phyloP scores from a whole-genome alignment of 1,140 invertebrate genomes.

The Zaprionus nigranus region DNA sequence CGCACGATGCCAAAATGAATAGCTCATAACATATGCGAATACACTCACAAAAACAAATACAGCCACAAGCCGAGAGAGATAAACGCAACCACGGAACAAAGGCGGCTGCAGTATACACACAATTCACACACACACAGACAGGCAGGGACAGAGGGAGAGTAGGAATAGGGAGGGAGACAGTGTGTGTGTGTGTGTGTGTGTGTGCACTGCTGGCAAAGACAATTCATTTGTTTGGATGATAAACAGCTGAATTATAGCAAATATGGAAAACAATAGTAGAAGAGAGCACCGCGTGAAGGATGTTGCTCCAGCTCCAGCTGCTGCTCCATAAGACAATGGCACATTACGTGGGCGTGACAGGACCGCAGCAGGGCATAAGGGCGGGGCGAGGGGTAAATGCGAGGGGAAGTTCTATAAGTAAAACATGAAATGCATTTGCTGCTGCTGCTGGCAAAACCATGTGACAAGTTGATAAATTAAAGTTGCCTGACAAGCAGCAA shows the following conservation, averaged over 20 bases:
- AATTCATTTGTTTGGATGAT: constrained; percentile 71
- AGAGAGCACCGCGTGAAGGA: constrained; percentile 33
- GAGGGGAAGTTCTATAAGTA: constrained; percentile 26
- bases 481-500: constrained; percentile 42
- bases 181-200: not conserved
- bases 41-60: constrained; percentile 39
- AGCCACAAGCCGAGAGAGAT: constrained; percentile 28
- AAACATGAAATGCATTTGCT: constrained; percentile 44
- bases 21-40: constrained; percentile 66
- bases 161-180: not conserved
- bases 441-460: constrained; percentile 42
- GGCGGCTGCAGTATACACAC: constrained; percentile 24
- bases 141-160: constrained; percentile 10
- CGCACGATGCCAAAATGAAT: constrained; percentile 63
- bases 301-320: constrained; percentile 23
- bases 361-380: not conserved
- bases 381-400: not conserved
- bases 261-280: constrained; percentile 65
- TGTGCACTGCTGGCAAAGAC: constrained; percentile 54
- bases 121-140: constrained; percentile 7
- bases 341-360: constrained; percentile 34
- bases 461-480: constrained; percentile 72
- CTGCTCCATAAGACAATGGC: constrained; percentile 45
- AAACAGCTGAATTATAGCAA: constrained; percentile 71
- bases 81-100: constrained; percentile 47